These are phyloP conservation scores for Tadarida brasiliensis DNA, from an alignment of 2,797 vertebrate species.

Conservation along the genomic window DNA sequence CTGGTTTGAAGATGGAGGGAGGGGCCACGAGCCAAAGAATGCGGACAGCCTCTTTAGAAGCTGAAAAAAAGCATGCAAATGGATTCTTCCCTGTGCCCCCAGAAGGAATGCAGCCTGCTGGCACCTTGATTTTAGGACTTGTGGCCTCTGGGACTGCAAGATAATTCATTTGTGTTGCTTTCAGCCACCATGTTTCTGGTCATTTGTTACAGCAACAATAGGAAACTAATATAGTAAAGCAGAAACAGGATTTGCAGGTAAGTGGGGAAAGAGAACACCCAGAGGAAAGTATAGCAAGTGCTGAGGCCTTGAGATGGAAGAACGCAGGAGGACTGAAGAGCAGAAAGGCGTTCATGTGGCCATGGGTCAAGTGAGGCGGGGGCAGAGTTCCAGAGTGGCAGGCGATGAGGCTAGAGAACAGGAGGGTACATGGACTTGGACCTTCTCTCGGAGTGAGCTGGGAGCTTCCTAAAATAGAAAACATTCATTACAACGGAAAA, in stretches of 20 bases:
- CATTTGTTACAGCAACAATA: background rate
- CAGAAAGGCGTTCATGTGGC: background rate
- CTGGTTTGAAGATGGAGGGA: background rate
- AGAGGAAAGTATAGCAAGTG: background rate
- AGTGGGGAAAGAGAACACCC: background rate
- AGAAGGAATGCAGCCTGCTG: background rate
- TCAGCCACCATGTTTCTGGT: background rate
- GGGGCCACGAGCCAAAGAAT: background rate
- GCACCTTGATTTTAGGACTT: background rate
- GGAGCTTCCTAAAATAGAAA: background rate
- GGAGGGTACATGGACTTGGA: background rate
- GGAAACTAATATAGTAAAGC: background rate
- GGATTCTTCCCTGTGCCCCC: background rate
- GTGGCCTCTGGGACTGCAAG: background rate
- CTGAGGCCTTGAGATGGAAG: background rate
- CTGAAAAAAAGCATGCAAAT: background rate
- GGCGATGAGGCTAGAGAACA: background rate
- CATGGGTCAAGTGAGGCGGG: background rate
- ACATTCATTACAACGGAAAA: background rate
- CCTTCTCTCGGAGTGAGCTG: background rate
- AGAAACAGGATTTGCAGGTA: background rate
- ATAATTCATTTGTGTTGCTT: background rate
- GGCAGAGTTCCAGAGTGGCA: background rate
- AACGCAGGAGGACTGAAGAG: background rate
- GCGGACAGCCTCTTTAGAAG: background rate